Base-by-base conservation (phyloP, 2,888 invertebrate species). In the Pasiphila rectangulata region DNA sequence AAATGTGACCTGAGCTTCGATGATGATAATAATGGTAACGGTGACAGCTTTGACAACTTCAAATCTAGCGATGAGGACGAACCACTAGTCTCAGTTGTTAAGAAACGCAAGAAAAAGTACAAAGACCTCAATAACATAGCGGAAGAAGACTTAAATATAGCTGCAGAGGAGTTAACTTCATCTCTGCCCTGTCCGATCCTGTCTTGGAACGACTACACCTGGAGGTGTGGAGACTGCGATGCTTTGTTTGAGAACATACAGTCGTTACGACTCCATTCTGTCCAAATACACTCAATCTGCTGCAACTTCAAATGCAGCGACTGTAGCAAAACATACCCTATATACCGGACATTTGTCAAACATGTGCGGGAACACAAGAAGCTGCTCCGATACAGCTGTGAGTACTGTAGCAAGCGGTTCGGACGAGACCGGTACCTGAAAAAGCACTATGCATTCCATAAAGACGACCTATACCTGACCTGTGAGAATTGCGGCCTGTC, bases 291-390 rank as follows among this genome's bases (percentile, higher is more conserved):
- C 44, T 56, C 71, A 0, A 64, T 63, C 3, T 88, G 88, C 50
- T 83, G 83, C 21, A 49, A 68, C 0, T 86, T 84, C 38, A 87
- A 87, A 54, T 87, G 87, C 51, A 69, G 79, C 0, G 82, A 84
- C 2, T 88, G 88, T 1, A 64, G 69, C 0, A 84, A 82, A 50
- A 50, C 37, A 13, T 50, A 50, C 34, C 45, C 45, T 0, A 82
- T 66, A 27, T 82, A 69, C 44, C 73, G 75, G 48, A 57, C 71
- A 0, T 86, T 86, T 19, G 53, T 87, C 0, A 79, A 73, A 45
- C 88, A 88, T 55, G 75, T 78, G 1, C 61, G 82, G 3, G 59
- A 71, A 24, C 87, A 87, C 34, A 82, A 79, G 20, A 83, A 78
- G 24, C 38, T 69, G 1, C 55, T 88, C 0, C 58, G 76, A 15